Percentiles rank a stretch among this genome's conserved stretches.
Evolutionary conservation across 2,113 vertebrate species (phyloP).

Genomic region (Toxotes jaculatrix): DNA sequence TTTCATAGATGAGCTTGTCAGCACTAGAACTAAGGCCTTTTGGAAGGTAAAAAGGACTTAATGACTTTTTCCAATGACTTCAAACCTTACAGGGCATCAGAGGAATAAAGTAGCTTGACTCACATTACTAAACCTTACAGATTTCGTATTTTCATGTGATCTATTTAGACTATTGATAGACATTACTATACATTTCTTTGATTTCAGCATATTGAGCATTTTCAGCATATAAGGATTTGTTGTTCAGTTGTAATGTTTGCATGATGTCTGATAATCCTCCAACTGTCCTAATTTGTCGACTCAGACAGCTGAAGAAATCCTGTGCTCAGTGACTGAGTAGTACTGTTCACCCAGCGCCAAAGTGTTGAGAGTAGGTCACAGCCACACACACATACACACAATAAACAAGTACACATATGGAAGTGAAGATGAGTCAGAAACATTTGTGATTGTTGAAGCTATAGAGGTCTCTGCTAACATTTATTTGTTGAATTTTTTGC

Average conservation of each 20-base stretch:
- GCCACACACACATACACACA: background rate
- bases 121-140: background rate
- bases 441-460: background rate
- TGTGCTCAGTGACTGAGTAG: conserved; percentile 6
- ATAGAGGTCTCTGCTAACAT: background rate
- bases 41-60: background rate
- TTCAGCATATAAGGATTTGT: background rate
- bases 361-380: conserved; percentile 19
- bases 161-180: background rate
- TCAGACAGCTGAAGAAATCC: conserved; percentile 18
- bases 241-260: conserved; percentile 2
- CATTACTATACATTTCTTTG: conserved; percentile 1
- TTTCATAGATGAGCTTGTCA: conserved; percentile 30
- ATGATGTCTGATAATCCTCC: conserved; percentile 35
- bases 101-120: background rate
- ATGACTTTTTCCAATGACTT: conserved; percentile 14
- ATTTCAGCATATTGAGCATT: background rate
- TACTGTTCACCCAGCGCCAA: conserved; percentile 18
- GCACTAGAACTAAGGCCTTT: conserved; percentile 8
- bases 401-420: background rate
- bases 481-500: background rate
- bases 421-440: background rate
- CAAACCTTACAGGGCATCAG: conserved; percentile 2
- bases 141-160: background rate
- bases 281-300: conserved; percentile 35